phyloP scores from a whole-genome alignment of 2,797 vertebrate genomes.

The Limnodromus scolopaceus region DNA sequence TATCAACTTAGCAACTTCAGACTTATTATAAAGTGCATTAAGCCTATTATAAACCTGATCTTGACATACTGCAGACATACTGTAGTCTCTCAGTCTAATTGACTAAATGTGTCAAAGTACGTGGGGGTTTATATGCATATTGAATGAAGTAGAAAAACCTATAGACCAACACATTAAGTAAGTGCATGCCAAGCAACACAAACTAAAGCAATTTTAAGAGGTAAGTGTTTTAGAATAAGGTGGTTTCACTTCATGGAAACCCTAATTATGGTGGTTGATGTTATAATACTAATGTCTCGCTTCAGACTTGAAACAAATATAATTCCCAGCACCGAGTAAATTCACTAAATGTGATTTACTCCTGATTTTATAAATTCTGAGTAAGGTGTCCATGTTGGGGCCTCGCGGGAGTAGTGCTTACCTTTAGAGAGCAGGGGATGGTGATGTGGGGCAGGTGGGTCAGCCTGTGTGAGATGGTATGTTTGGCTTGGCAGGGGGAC shows the following conservation, averaged over 20 bases:
- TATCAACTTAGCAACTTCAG: not conserved
- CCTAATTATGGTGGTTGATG: not conserved
- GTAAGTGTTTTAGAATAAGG: not conserved
- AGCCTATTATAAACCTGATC: not conserved
- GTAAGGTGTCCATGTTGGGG: not conserved
- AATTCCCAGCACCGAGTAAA: not conserved
- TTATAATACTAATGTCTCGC: not conserved
- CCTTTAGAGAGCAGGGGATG: not conserved
- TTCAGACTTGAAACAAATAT: not conserved
- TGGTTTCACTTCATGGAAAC: not conserved
- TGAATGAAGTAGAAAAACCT: not conserved
- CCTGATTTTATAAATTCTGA: not conserved
- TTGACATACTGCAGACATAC: not conserved
- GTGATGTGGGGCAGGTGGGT: not conserved
- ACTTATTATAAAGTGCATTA: slow-evolving; percentile 1
- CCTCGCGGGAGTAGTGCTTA: not conserved
- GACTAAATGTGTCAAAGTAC: not conserved
- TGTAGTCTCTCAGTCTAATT: not conserved
- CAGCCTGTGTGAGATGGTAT: not conserved
- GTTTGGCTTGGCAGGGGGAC: not conserved
- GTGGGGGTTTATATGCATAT: not conserved
- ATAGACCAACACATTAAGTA: not conserved
- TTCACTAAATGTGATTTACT: not conserved
- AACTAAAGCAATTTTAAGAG: not conserved
- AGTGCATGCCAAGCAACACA: not conserved